Evolutionary conservation across 1,140 invertebrate genomes (phyloP), one percentile per base, ranked within the genome.

Genomic region (Condylostylus longicornis): DNA sequence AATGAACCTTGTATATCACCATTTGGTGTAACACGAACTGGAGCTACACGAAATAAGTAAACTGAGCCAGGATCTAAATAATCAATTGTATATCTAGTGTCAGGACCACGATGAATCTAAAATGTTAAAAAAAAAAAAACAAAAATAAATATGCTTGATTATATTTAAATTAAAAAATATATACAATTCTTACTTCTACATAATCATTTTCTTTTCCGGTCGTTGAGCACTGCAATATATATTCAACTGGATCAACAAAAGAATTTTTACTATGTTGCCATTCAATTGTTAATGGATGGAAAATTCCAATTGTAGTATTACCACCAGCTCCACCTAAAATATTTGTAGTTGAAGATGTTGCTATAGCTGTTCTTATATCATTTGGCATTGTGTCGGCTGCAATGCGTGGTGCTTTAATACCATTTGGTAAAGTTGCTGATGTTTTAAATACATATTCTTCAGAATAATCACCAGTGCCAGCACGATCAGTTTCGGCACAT

Each of bases 381-480:
- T 49, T 3, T 14, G 14, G 40, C 13, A 46, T 48, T 25, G 14
- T 44, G 32, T 53, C 54, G 40, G 72, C 67, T 25, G 58, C 48
- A 23, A 74, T 61, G 42, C 70, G 65, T 8, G 76, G 73, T 32
- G 72, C 63, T 70, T 79, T 82, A n/a, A 80, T 64, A 40, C 76
- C 69, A 29, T 76, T 72, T 13, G 85, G 85, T 33, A 82, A 79
- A 18, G 84, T 79, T 46, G 77, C 72, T 33, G 61, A 69, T n/a
- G 85, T 89, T 33, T 62, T 64, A 49, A 77, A 83, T 33, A 67
- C 63, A 47, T 72, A 71, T 15, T 74, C 66, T 35, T 71, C 67
- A 2, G 82, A 83, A 62, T 72, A 84, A 12, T 75, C 73, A 15
- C 87, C 85, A 46, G 77, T 69, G 2, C 86, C 85, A 25, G 82